Evolutionary conservation across 2,888 invertebrate genomes (phyloP), one percentile per base, ranked within the genome.

Genomic region (Palloptera scutellata): DNA sequence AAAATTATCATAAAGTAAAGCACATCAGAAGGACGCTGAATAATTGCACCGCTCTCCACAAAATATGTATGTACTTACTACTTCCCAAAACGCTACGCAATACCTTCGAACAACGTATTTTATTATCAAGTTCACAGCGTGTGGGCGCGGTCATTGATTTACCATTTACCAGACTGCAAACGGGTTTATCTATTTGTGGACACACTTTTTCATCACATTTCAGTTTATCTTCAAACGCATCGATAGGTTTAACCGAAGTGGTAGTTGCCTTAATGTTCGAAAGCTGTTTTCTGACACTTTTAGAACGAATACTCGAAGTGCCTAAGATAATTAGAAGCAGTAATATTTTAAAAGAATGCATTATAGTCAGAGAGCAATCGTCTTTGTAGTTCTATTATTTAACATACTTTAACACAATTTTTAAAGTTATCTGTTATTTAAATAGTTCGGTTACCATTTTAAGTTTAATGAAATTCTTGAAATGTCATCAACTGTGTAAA

Each of bases 121-220:
- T 62, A 41, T 69, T 74, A 2, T 62, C 43, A 53, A 71, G 19
- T 17, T 67, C 55, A 10, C 74, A 74, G 5, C 43, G 61, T 1
- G 68, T 69, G 0, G 71, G 52, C 15, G 69, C 20, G 30, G 71
- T 69, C 0, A n/a, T 53, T 17, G 51, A 12, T 20, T 59, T 43
- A 13, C 67, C 72, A 59, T 72, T 59, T 11, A 70, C n/a, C 0
- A 57, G 45, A n/a, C 64, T 63, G 59, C 74, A 74, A 10, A 73
- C 52, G 0, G 71, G 67, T 3, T 52, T 42, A 60, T 70, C 70
- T 6, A 72, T 66, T 1, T 70, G 68, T 1, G 67, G 42, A 30
- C 74, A 74, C 1, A 58, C 8, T 0, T 20, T 43, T 30, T 70
- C 57, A 10, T 43, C 15, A 48, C 73, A 73, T 1, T 52, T 15